A percentile compares a stretch with the other conserved stretches of the same genome.
These are phyloP conservation scores for Helleia helle DNA, from an alignment of 2,888 invertebrate species.

Conservation along the genomic window DNA sequence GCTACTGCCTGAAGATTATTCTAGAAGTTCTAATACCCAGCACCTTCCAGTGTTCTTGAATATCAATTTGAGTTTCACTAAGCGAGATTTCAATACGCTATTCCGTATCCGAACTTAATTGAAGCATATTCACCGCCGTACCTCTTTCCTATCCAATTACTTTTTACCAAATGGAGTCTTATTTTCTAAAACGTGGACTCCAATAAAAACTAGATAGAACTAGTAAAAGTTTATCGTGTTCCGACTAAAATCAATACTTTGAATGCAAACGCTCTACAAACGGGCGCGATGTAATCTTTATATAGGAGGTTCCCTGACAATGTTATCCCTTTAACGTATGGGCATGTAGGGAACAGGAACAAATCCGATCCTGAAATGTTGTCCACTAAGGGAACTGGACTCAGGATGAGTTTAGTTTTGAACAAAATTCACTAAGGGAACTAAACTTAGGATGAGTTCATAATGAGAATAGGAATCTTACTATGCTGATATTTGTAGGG, in stretches of 20 bases:
- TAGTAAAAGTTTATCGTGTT: slow-evolving; percentile 6
- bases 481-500: too few species aligned
- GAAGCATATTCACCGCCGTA: not conserved
- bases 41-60: too few species aligned
- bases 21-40: too few species aligned
- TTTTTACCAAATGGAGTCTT: slow-evolving; percentile 6
- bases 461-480: too few species aligned
- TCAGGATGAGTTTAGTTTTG: too few species aligned
- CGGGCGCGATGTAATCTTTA: slow-evolving; percentile 3
- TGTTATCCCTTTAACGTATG: not conserved
- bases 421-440: too few species aligned
- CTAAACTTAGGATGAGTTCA: too few species aligned
- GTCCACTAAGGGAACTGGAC: too few species aligned
- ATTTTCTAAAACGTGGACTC: slow-evolving; percentile 6
- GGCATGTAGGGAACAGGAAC: too few species aligned
- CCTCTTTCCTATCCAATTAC: slow-evolving; percentile 1
- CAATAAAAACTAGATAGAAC: slow-evolving; percentile 6
- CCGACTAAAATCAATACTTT: slow-evolving; percentile 7
- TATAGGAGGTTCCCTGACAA: not conserved
- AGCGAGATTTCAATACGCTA: not conserved
- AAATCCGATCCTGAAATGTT: too few species aligned
- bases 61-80: not conserved
- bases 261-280: slow-evolving; percentile 6
- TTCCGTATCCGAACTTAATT: slow-evolving; percentile 4
- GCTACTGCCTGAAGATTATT: too few species aligned